Base-by-base conservation (phyloP, 2,113 vertebrate genomes). In the Oncorhynchus clarkii region DNA sequence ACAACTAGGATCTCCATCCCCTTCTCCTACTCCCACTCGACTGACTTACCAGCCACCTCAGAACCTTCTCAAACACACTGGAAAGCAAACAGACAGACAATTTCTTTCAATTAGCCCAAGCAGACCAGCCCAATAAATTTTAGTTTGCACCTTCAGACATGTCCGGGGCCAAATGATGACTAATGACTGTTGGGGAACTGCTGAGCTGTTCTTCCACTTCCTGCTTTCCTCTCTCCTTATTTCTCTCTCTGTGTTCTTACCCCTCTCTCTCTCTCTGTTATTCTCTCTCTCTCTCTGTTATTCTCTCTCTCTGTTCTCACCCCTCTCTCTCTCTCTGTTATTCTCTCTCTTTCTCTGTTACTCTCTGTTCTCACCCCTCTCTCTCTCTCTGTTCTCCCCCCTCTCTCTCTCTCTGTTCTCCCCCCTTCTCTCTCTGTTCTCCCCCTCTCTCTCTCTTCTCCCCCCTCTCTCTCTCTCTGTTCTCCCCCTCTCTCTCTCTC, bases 101-200 rank as follows among this genome's bases (percentile, higher is more conserved):
- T 94, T 94, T 92, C 93, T 94, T 94, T 94, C 92, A 94, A 93
- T 94, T 94, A 94, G 91, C 87, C 85, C 51, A 20, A 87, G 84
- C 83, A 77, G 88, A 90, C 86, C 84, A 75, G 82, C 85, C 90
- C 91, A 91, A 94, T 93, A 92, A 85, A 93, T 94, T 94, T 90
- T 80, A 90, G 92, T 94, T 93, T 93, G 92, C 90, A 87, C 86
- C 86, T 85, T 78, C 82, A 89, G 93, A 93, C 90, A 59, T 82
- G 91, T 92, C 91, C 82, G n/a, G 74, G 77, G 73, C 73, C 90
- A 91, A 94, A 94, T 94, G 90, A 94, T 94, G 93, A 94, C 89
- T 94, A 94, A 94, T 94, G 91, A 82, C 77, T 67, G 77, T 82
- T 84, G 80, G 84, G 85, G 80, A 84, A 91, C 82, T 90, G 91